Conservation (phyloP, 2,888 invertebrate genomes). For the Lissonota sp. region DNA sequence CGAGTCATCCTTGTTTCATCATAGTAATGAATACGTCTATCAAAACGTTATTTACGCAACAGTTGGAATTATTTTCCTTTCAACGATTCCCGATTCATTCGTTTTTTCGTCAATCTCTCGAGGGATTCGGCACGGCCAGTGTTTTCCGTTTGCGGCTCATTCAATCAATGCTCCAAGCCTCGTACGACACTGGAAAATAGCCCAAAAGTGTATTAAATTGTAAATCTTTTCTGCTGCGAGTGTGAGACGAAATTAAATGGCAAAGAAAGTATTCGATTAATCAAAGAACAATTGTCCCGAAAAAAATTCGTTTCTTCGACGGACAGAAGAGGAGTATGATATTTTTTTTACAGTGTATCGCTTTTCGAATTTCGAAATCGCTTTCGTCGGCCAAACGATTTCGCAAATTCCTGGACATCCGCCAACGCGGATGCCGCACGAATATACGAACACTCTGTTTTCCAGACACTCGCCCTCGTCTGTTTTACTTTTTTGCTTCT, state of each 20-base stretch:
- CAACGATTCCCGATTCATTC: constrained; percentile 37
- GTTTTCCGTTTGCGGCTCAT: constrained; percentile 45
- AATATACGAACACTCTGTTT: constrained; percentile 44
- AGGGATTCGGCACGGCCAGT: constrained; percentile 43
- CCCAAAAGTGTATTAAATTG: constrained; percentile 25
- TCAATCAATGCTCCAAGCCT: constrained; percentile 34
- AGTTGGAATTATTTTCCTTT: constrained; percentile 1
- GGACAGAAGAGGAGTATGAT: too few species aligned
- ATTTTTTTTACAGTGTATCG: constrained; percentile 21
- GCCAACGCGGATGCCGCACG: constrained; percentile 51
- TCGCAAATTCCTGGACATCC: constrained; percentile 58
- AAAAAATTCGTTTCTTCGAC: background rate
- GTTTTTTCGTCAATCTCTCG: constrained; percentile 34
- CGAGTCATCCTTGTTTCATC: background rate
- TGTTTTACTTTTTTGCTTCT: constrained; percentile 9
- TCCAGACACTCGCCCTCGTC: background rate
- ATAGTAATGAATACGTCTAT: background rate
- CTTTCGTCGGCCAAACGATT: constrained; percentile 60
- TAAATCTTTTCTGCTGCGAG: constrained; percentile 26
- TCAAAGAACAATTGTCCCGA: background rate
- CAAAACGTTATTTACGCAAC: background rate
- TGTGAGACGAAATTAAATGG: constrained; percentile 44
- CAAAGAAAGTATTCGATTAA: constrained; percentile 34
- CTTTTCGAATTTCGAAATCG: constrained; percentile 54
- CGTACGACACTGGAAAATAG: constrained; percentile 3